A percentile compares a stretch with the other conserved stretches of the same genome.
These are phyloP conservation scores for Hartigia nigra DNA, from an alignment of 2,888 invertebrate genomes.

Conservation along the genomic window DNA sequence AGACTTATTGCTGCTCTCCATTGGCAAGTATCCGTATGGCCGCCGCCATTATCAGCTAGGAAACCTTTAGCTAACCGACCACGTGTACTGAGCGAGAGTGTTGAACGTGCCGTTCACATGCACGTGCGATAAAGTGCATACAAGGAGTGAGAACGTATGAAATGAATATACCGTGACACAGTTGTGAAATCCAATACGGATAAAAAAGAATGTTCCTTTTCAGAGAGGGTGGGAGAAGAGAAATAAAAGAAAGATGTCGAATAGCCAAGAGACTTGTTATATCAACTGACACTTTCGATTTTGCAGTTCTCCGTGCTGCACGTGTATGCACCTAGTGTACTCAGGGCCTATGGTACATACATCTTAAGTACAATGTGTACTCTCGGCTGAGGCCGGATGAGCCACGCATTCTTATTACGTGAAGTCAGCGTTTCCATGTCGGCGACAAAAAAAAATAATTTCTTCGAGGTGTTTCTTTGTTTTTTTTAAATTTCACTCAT, in stretches of 20 bases:
- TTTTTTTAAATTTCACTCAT: slow-evolving; percentile 7
- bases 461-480: not conserved
- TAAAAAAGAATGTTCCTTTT: not conserved
- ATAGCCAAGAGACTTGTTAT: not conserved
- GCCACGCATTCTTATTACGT: not conserved
- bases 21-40: not conserved
- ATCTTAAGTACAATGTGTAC: not conserved
- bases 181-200: not conserved
- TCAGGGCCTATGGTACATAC: not conserved
- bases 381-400: not conserved
- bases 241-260: not conserved
- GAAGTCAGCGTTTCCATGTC: not conserved
- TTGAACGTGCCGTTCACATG: not conserved
- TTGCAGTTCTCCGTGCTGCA: not conserved
- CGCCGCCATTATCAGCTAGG: not conserved
- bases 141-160: not conserved
- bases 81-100: not conserved
- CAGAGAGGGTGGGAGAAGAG: not conserved
- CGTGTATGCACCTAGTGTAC: not conserved
- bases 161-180: not conserved
- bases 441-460: not conserved
- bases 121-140: not conserved
- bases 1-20: not conserved
- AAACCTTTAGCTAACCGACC: not conserved
- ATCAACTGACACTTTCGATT: slow-evolving; percentile 1